Evolutionary conservation across 2,888 invertebrate species (phyloP), one percentile per base, ranked within the genome.

Genomic region (Euproctis similis): DNA sequence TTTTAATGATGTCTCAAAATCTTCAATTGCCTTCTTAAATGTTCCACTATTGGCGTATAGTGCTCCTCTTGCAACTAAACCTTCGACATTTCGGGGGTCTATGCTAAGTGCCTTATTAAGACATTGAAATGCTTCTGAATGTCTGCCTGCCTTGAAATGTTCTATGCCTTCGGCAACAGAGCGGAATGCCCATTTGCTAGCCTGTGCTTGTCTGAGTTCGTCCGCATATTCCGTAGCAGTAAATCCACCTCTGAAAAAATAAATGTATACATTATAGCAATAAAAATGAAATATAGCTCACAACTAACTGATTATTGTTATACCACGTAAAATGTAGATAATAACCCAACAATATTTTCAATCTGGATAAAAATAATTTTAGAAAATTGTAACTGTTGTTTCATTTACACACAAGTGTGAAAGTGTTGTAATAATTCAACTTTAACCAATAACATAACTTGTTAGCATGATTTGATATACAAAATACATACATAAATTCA

Each of bases 91-190:
- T 52, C 92, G 88, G 0, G 95, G 92, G 76, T 96, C 96, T 53
- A 96, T 96, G 66, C 90, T 93, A 26, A 98, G 78, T 2, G 97
- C 98, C 73, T 95, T 95, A 73, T 96, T 96, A 22, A 96, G 87
- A 63, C 95, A 95, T 67, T 96, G 96, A 78, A 97, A 95, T 18
- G 97, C 97, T 85, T 98, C 97, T 0, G 94, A 92, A 71, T 95
- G 95, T 52, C 94, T 89, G 23, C 96, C 96, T 24, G 92, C 91
- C 78, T 97, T 97, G 81, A 97, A 97, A 80, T 94, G 93, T 61
- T 94, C 93, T 55, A 97, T 96, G 12, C 97, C 97, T 73, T 96
- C 95, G n/a, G 96, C 95, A 12, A 97, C 97, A 62, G 92, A 92
- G 35, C 94, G 90, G 75, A 95, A 95, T 1, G 96, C 96, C 95